Evolutionary conservation across 2,113 vertebrate species (phyloP), one percentile per base, ranked within the genome.

Genomic region (Orcinus orca): DNA sequence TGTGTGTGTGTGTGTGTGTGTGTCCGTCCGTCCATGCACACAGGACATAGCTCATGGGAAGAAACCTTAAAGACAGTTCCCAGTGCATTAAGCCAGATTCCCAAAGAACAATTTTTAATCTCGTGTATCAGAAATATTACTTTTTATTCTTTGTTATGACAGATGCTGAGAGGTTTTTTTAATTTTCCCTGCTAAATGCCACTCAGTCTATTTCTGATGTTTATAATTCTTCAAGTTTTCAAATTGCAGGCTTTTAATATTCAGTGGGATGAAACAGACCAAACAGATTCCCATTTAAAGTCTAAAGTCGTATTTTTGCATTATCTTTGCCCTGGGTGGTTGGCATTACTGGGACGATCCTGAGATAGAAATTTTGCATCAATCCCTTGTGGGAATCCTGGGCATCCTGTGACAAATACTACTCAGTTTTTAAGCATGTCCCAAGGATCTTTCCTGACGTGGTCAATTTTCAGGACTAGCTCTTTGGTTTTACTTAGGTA

Each of bases 401-500:
- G 70, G 2, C 1, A 0, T 95, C 87, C 81, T 53, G 67, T 93
- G 85, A 93, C 55, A 97, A 76, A 93, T 55, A 96, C 84, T 47
- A 31, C 29, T 90, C 97, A 29, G 84, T 91, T 98, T 97, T 95
- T 95, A 80, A 96, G 68, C 89, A 79, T 65, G 36, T 74, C 93
- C 60, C 17, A 65, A 93, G 23, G 62, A 31, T 17, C 90, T 90
- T 93, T 90, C 55, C 80, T 92, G 80, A 93, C 82, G 92, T 38
- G 68, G 77, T 98, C 97, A 96, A 81, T 97, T 98, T 98, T 97
- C 60, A 73, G 62, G 91, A 96, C 95, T 88, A 29, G 55, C 29
- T 73, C 76, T 97, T 94, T 92, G 65, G 5, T 96, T 98, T 98
- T 95, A 68, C 94, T 96, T 92, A 98, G 97, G 95, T 96, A 96